Conservation (phyloP, 2,888 invertebrate species). For the Drosophila fulvimacula region DNA sequence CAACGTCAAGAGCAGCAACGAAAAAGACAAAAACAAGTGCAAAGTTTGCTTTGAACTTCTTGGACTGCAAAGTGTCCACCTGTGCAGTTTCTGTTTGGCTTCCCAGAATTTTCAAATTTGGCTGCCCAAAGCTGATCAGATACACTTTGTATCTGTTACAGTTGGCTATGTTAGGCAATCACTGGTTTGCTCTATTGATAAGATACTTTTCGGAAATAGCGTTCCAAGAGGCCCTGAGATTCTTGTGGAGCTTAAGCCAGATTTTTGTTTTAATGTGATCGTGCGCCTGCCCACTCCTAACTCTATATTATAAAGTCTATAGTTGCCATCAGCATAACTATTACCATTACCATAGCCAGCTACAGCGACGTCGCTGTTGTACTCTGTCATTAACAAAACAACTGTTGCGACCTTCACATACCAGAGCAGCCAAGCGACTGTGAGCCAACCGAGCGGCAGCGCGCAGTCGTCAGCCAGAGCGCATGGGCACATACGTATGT, state of each 20-base stretch:
- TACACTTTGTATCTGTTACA: neutral
- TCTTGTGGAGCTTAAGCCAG: neutral
- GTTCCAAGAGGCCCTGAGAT: neutral
- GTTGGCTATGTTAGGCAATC: neutral
- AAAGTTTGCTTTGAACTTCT: constrained; percentile 65
- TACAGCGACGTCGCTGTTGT: constrained; percentile 54
- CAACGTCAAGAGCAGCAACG: constrained; percentile 71
- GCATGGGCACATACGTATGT: constrained; percentile 58
- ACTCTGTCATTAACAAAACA: constrained; percentile 84
- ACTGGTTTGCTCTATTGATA: neutral
- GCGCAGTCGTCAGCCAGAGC: constrained; percentile 31
- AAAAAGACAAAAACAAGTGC: constrained; percentile 41
- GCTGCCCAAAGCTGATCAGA: neutral
- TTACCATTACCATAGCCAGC: constrained; percentile 37
- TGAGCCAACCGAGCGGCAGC: constrained; percentile 59
- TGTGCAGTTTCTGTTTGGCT: constrained; percentile 66
- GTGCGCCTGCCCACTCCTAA: constrained; percentile 33
- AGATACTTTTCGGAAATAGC: neutral
- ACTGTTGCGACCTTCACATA: constrained; percentile 85
- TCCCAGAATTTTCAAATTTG: constrained; percentile 57
- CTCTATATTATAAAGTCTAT: constrained; percentile 1
- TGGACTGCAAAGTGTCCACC: constrained; percentile 71
- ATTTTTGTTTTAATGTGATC: constrained; percentile 31
- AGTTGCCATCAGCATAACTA: constrained; percentile 32
- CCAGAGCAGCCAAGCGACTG: constrained; percentile 83